A percentile compares a stretch with the other conserved stretches of the same genome.
phyloP scores from a whole-genome alignment of 2,113 vertebrate genomes.

The Entomyzon cyanotis region DNA sequence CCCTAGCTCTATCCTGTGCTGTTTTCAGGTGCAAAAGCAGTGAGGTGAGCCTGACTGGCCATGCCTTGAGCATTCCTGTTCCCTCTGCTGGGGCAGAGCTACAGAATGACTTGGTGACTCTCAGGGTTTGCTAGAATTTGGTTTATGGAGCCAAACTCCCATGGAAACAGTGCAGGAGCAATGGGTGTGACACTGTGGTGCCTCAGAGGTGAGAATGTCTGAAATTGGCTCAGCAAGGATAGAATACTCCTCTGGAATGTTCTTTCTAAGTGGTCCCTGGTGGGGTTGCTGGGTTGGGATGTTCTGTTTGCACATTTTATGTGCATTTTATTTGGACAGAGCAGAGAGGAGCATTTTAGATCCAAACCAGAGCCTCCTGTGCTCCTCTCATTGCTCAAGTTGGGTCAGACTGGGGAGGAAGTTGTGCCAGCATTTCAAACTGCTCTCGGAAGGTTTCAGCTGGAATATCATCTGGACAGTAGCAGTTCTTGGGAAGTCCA shows the following conservation, averaged over 20 bases:
- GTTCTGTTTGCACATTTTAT: not conserved
- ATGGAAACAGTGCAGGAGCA: not conserved
- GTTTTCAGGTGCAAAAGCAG: not conserved
- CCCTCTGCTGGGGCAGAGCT: not conserved
- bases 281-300: not conserved
- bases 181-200: not conserved
- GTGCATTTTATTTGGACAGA: not conserved
- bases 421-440: not conserved
- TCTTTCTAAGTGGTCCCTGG: not conserved
- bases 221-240: not conserved
- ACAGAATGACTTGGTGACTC: not conserved
- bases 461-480: constrained; percentile 15
- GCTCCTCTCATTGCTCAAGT: not conserved
- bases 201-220: not conserved
- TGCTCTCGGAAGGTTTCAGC: not conserved
- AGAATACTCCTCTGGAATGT: not conserved
- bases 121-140: not conserved
- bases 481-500: not conserved
- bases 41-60: not conserved
- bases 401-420: not conserved
- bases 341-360: not conserved
- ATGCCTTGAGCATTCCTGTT: accelerated
- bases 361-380: not conserved
- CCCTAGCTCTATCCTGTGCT: not conserved
- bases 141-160: not conserved